Conservation (phyloP, 2,888 invertebrate species). For the Baccha elongata region DNA sequence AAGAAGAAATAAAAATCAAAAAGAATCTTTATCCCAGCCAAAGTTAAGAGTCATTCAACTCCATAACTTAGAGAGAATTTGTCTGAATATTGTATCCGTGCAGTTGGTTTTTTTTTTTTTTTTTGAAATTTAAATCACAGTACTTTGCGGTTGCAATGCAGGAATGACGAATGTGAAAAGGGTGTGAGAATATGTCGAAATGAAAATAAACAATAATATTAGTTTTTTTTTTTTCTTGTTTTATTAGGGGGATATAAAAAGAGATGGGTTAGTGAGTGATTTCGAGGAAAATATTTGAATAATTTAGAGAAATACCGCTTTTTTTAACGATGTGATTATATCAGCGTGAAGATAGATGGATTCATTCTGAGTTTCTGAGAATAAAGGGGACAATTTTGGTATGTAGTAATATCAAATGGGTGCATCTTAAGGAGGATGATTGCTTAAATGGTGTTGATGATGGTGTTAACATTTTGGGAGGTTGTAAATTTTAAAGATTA, state of each 20-base stretch:
- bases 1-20: constrained; percentile 18
- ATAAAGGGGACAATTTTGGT: neutral
- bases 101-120: neutral
- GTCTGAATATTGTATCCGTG: constrained; percentile 28
- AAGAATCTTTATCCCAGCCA: neutral
- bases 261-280: constrained; percentile 12
- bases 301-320: constrained; percentile 1
- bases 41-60: constrained; percentile 57
- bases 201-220: constrained; percentile 45
- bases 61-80: constrained; percentile 32
- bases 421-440: constrained; percentile 11
- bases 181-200: constrained; percentile 67
- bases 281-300: constrained; percentile 27
- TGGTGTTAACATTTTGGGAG: neutral
- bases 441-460: neutral
- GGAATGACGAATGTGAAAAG: constrained; percentile 41
- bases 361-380: neutral
- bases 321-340: constrained; percentile 51
- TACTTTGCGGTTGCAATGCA: constrained; percentile 1
- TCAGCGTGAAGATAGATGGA: neutral
- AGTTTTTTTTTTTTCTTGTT: constrained; percentile 10
- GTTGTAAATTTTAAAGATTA: neutral
- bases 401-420: constrained; percentile 16
- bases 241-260: constrained; percentile 23
- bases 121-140: neutral